A percentile compares a stretch with the other conserved stretches of the same genome.
Evolutionary conservation across 2,113 vertebrate genomes (phyloP).

Genomic region (Anarhynchus alexandrinus): DNA sequence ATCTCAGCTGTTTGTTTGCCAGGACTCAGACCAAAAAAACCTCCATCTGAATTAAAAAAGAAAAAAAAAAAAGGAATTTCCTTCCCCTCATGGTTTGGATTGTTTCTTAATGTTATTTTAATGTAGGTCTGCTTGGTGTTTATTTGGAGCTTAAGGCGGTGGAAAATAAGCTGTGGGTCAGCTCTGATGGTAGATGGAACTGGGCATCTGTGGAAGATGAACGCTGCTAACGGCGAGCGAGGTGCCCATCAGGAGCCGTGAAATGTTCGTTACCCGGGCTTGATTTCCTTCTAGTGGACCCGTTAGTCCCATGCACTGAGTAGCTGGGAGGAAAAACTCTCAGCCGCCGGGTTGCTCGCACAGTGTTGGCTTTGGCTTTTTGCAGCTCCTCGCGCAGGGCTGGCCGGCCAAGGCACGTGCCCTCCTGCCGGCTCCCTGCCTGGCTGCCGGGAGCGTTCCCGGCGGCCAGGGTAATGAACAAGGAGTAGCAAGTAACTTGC

Average conservation of each 20-base stretch:
- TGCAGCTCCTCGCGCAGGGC: rapidly evolving
- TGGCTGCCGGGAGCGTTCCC: background rate
- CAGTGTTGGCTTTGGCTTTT: background rate
- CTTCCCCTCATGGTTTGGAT: constrained; percentile 42
- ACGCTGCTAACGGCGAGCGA: background rate
- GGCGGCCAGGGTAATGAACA: rapidly evolving
- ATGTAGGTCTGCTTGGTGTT: constrained; percentile 10
- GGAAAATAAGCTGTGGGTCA: background rate
- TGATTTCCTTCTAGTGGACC: background rate
- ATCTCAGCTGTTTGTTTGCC: constrained; percentile 52
- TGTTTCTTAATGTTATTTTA: constrained; percentile 57
- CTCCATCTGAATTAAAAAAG: constrained; percentile 11
- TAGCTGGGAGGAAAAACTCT: background rate
- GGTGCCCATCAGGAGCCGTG: background rate
- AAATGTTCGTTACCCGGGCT: background rate
- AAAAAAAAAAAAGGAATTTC: constrained; percentile 5
- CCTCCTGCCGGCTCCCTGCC: background rate
- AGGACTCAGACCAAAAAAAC: constrained; percentile 39
- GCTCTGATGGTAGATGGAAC: background rate
- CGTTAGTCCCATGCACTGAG: background rate
- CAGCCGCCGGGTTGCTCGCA: background rate
- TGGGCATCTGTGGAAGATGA: background rate
- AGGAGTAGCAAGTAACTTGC: background rate
- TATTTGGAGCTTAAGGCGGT: background rate
- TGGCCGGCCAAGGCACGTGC: background rate